A percentile compares a stretch with the other conserved stretches of the same genome.
phyloP scores from a whole-genome alignment of 1,140 invertebrate species.

The Holcopasites calliopsidis region DNA sequence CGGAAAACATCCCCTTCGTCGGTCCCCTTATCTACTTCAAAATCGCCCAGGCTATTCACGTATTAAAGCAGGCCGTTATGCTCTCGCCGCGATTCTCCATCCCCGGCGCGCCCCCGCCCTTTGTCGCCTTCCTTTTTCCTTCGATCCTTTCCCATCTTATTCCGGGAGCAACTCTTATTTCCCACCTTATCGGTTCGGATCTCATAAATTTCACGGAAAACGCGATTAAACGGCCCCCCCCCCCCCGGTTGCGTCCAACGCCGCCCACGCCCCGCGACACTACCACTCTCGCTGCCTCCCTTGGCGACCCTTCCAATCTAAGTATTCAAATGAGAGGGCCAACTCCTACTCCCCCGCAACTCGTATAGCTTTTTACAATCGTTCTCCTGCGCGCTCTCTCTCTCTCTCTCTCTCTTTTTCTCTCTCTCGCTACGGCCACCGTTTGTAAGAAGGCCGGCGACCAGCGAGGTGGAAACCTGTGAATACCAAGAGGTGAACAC shows the following conservation, averaged over 20 bases:
- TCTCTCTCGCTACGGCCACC: neutral
- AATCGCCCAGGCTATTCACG: conserved; percentile 48
- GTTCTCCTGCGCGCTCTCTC: conserved; percentile 29
- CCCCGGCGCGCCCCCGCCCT: neutral
- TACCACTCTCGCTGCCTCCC: conserved; percentile 47
- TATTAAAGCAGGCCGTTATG: conserved; percentile 58
- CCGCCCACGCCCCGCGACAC: conserved; percentile 6
- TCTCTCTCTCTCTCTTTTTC: neutral
- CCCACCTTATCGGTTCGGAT: conserved; percentile 76
- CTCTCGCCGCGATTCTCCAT: conserved; percentile 46
- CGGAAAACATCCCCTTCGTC: neutral
- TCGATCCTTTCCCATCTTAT: conserved; percentile 37
- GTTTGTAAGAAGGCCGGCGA: neutral
- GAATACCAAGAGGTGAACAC: conserved; percentile 22
- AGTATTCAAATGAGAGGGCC: conserved; percentile 79
- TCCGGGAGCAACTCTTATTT: conserved; percentile 65
- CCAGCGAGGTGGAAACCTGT: conserved; percentile 32
- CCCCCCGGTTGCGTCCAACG: conserved; percentile 50
- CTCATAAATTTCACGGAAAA: conserved; percentile 79
- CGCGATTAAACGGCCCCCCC: conserved; percentile 78
- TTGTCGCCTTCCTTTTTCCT: too few relatives aligned
- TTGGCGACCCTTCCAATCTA: conserved; percentile 77
- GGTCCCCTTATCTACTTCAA: conserved; percentile 39
- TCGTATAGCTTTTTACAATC: conserved; percentile 71
- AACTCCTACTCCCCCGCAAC: conserved; percentile 45